Base-by-base conservation (phyloP, 1,140 invertebrate species). In the Calephelis nemesis region DNA sequence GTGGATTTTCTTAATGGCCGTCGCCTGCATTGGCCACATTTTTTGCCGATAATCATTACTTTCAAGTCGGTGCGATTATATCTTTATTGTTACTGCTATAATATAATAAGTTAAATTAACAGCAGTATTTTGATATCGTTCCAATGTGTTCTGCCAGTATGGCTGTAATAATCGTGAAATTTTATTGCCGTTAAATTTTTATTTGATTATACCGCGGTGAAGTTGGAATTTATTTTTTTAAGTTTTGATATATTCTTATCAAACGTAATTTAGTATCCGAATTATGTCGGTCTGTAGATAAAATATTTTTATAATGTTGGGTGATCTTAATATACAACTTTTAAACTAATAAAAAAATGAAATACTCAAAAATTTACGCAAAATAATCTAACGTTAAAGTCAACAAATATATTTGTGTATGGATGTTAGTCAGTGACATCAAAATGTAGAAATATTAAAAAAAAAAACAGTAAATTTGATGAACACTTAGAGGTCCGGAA, bases 151-250 rank as follows among this genome's bases (percentile, higher is more conserved):
- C 63, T 54, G 66, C 72, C 63, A 68, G 62, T 70, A 70, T 58
- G 19, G 54, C 54, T 66, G 65, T 70, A 70, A 70, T 68, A 70
- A 65, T 74, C 72, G 72, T 74, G 49, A 68, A 70, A 65, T 70
- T 70, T 74, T 67, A 74, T 70, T 63, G 69, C 66, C 10, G 13
- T 68, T 69, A 73, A 69, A 67, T 68, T 74, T 74, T 73, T 73
- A 73, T 68, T 48, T 60, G 54, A 60, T 60, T 60, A 60, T 60
- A 60, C 30, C 54, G 54, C 54, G 19, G 11, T 39, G 10, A 39
- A 12, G 11, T 40, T 39, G 12, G 12, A 60, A 19, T 60, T 60
- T 60, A 60, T 58, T 58, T 54, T 58, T 60, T 40, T 12, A 40
- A 60, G 54, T 58, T 60, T 60, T 60, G 54, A 60, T 39, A 39